A percentile compares a stretch with the other conserved stretches of the same genome.
Evolutionary conservation across 2,888 invertebrate species (phyloP).

Genomic region (Parnassius apollo): DNA sequence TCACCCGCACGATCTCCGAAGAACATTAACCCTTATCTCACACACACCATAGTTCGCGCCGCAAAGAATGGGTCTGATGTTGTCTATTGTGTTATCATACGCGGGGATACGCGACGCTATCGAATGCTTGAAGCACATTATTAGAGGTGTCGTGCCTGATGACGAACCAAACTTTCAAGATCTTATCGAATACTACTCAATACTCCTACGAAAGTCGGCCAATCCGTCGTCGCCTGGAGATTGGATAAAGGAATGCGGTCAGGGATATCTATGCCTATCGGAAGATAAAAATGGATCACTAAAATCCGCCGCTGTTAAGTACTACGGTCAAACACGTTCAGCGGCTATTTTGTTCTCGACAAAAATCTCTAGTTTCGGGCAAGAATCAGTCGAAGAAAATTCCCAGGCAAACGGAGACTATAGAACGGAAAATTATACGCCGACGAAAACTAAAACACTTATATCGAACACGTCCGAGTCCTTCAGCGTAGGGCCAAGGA

Average conservation of each 20-base stretch:
- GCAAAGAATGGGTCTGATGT: constrained; percentile 84
- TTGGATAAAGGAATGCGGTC: constrained; percentile 65
- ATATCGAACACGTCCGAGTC: constrained; percentile 66
- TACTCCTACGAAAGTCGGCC: constrained; percentile 55
- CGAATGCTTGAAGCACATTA: constrained; percentile 78
- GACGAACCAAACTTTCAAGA: constrained; percentile 65
- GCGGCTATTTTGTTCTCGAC: constrained; percentile 75
- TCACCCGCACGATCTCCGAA: constrained; percentile 49
- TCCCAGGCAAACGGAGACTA: constrained; percentile 63
- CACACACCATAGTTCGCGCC: constrained; percentile 31
- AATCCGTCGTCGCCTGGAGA: constrained; percentile 49
- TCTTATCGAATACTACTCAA: constrained; percentile 64
- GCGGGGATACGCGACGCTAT: constrained; percentile 87
- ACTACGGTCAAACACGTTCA: constrained; percentile 65
- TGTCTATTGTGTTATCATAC: constrained; percentile 88
- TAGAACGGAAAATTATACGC: constrained; percentile 69
- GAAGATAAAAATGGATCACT: constrained; percentile 65
- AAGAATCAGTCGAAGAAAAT: constrained; percentile 67
- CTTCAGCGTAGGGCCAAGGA: constrained; percentile 66
- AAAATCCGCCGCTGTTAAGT: constrained; percentile 66
- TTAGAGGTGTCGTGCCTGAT: constrained; percentile 67
- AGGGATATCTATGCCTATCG: constrained; percentile 67
- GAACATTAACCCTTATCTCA: constrained; percentile 43
- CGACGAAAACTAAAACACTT: constrained; percentile 70
- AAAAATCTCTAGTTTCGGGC: constrained; percentile 77